Percentiles rank a stretch among this genome's conserved stretches.
These are phyloP conservation scores for Urocolius indicus DNA, from an alignment of 2,113 vertebrate genomes.

Conservation along the genomic window DNA sequence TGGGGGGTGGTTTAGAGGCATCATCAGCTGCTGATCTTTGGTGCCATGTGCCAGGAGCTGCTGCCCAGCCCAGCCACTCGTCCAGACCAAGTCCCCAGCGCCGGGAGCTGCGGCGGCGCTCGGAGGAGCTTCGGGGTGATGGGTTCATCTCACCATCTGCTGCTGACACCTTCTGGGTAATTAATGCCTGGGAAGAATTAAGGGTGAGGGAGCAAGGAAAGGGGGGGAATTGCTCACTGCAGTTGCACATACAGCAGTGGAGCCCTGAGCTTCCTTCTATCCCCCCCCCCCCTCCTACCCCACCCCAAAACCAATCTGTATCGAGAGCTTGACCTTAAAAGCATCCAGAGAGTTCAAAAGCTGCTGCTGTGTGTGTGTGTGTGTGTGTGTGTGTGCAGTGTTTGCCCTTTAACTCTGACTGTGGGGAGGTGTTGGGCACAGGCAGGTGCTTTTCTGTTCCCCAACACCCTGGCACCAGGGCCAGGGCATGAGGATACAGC, in stretches of 20 bases:
- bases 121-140: not conserved
- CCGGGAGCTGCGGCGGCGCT: slow-evolving; percentile 32
- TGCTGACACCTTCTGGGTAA: slow-evolving; percentile 63
- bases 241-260: not conserved
- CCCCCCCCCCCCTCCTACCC: no score
- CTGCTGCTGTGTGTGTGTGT: not conserved
- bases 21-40: not conserved
- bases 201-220: not conserved
- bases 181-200: slow-evolving; percentile 48
- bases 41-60: not conserved
- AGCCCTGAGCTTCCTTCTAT: no score
- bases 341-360: rapidly evolving
- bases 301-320: not conserved
- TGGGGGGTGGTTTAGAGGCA: not conserved
- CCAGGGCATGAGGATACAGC: not conserved
- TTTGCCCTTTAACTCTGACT: not conserved
- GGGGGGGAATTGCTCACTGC: no score
- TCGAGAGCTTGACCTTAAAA: not conserved
- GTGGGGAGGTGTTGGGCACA: not conserved
- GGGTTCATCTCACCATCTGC: slow-evolving; percentile 63
- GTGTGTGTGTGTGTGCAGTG: rapidly evolving
- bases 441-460: rapidly evolving
- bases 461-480: not conserved
- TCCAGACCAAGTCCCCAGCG: not conserved
- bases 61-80: not conserved